Evolutionary conservation across 1,140 invertebrate genomes (phyloP).

Genomic region (Caenorhabditis brenneri): DNA sequence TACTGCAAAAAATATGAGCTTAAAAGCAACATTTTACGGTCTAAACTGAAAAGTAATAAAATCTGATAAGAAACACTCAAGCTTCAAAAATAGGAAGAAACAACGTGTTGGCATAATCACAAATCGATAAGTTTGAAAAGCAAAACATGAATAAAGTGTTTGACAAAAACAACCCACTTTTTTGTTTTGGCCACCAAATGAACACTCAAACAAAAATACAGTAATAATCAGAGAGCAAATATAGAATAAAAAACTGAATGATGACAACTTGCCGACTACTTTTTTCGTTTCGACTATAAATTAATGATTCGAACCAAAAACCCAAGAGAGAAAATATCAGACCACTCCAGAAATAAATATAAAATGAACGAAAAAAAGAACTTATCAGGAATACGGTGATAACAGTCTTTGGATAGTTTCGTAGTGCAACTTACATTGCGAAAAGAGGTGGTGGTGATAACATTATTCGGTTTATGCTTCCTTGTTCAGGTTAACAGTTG

Average conservation of each 20-base stretch:
- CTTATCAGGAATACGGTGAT: constrained; percentile 11
- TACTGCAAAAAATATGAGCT: neutral
- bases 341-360: neutral
- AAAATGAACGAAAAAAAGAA: neutral
- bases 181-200: neutral
- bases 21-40: too few species aligned
- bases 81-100: neutral
- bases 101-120: constrained; percentile 8
- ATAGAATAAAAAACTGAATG: neutral
- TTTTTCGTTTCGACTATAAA: neutral
- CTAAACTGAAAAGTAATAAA: too few species aligned
- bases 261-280: neutral
- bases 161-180: constrained; percentile 17
- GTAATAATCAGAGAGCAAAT: constrained; percentile 25
- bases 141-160: neutral
- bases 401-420: neutral
- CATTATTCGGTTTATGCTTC: neutral
- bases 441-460: constrained; percentile 19
- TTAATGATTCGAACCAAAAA: neutral
- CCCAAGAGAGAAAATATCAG: neutral
- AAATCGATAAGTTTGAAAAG: neutral
- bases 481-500: neutral
- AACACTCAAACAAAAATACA: neutral
- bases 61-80: neutral
- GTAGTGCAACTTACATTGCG: constrained; percentile 11